Evolutionary conservation across 2,113 vertebrate species (phyloP).

Genomic region (Pitta sordida): DNA sequence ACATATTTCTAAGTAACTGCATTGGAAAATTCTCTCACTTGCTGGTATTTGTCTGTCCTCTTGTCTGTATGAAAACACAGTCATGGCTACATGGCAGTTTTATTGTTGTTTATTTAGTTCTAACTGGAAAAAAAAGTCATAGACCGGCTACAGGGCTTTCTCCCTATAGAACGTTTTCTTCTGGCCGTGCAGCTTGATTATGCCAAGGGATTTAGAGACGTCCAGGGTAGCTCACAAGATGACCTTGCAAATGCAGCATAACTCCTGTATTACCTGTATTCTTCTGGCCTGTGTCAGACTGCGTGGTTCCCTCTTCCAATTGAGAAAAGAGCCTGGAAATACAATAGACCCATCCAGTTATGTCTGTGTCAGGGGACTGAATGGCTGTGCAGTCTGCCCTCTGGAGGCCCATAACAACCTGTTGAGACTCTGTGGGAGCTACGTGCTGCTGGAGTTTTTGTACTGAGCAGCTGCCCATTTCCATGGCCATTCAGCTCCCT

Average conservation of each 20-base stretch:
- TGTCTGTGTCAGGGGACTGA: fast-evolving
- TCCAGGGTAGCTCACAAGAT: background rate
- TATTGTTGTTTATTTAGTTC: background rate
- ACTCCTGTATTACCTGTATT: background rate
- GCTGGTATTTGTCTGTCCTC: background rate
- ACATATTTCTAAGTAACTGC: background rate
- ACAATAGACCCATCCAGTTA: background rate
- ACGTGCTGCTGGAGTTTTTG: background rate
- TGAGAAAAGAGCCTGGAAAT: background rate
- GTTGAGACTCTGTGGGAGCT: background rate
- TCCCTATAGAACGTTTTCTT: background rate
- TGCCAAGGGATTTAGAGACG: background rate
- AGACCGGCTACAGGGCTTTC: background rate
- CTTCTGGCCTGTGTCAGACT: background rate
- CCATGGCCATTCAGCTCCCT: background rate
- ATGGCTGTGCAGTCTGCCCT: background rate
- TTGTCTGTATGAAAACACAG: background rate
- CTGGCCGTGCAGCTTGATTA: fast-evolving
- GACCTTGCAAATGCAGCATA: background rate
- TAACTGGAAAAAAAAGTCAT: background rate
- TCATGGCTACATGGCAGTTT: background rate
- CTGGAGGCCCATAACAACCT: fast-evolving
- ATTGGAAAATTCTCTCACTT: background rate
- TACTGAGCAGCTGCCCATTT: background rate
- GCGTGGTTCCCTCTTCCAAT: fast-evolving